phyloP scores from a whole-genome alignment of 2,797 vertebrate genomes.

The Crocidura indochinensis region DNA sequence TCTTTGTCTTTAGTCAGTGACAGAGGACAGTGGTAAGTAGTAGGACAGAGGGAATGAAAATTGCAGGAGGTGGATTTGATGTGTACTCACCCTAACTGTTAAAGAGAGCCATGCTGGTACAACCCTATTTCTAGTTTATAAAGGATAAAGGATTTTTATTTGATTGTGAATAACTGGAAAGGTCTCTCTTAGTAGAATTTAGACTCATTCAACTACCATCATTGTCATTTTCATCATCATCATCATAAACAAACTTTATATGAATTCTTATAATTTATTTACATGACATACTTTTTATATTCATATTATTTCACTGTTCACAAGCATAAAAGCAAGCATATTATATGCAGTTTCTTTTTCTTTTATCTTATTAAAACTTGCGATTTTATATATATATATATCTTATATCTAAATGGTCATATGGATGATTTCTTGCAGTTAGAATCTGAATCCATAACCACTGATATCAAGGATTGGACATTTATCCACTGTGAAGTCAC shows the following conservation, averaged over 20 bases:
- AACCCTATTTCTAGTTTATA: not conserved
- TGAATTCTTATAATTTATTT: not conserved
- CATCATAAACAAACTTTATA: not conserved
- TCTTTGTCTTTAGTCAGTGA: not conserved
- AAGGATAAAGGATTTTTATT: not conserved
- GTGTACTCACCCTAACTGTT: not conserved
- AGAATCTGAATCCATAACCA: conserved; percentile 1
- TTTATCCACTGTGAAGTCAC: conserved; percentile 25
- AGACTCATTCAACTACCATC: not conserved
- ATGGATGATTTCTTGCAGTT: not conserved
- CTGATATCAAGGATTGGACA: not conserved
- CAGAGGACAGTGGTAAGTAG: not conserved
- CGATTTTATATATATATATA: too few species aligned
- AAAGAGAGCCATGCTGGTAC: not conserved
- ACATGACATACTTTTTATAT: too few species aligned
- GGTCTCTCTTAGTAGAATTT: not conserved
- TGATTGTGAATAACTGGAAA: not conserved
- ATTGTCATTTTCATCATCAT: not conserved
- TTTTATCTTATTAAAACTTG: too few species aligned
- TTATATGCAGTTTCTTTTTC: not conserved
- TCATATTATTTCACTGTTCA: not conserved
- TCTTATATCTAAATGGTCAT: not conserved
- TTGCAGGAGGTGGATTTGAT: not conserved
- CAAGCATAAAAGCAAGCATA: not conserved
- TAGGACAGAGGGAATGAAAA: not conserved